Percentiles rank a stretch among this genome's conserved stretches.
Evolutionary conservation across 2,113 vertebrate genomes (phyloP).

Genomic region (Brachirus orientalis): DNA sequence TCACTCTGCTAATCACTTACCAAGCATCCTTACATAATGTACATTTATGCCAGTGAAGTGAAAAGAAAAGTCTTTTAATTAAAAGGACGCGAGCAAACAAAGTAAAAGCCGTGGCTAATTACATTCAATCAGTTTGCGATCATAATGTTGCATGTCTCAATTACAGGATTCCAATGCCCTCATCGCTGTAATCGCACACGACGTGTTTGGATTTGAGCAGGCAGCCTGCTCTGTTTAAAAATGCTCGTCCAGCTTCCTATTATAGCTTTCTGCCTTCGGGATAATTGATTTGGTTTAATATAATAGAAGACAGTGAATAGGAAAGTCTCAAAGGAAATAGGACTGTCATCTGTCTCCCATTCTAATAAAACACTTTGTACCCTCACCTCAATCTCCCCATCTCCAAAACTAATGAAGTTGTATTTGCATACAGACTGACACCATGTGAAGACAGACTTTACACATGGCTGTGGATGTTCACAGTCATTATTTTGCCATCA

Average conservation of each 20-base stretch:
- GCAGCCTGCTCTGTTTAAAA: conserved; percentile 45
- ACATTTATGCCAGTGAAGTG: conserved; percentile 39
- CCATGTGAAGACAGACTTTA: conserved; percentile 14
- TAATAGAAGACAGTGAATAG: conserved; percentile 61
- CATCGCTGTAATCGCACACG: conserved; percentile 52
- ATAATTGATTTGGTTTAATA: conserved; percentile 76
- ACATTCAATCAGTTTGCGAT: conserved; percentile 75
- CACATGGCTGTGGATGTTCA: conserved; percentile 5
- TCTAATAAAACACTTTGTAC: conserved; percentile 58
- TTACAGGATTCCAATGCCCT: conserved; percentile 70
- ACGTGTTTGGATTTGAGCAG: conserved; percentile 43
- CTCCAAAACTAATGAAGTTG: conserved; percentile 67
- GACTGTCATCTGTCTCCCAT: conserved; percentile 57
- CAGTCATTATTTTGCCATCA: conserved; percentile 23
- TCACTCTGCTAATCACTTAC: conserved; percentile 60
- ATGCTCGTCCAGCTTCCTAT: conserved; percentile 57
- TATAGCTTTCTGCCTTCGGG: conserved; percentile 48
- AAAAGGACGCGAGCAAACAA: conserved; percentile 69
- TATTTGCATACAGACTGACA: conserved; percentile 65
- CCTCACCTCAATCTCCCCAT: conserved; percentile 56
- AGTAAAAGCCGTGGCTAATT: conserved; percentile 70
- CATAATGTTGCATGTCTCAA: conserved; percentile 71
- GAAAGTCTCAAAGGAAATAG: conserved; percentile 67
- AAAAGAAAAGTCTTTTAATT: conserved; percentile 67
- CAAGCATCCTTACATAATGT: conserved; percentile 55